phyloP scores from a whole-genome alignment of 1,140 invertebrate genomes.

The Semibalanus balanoides region DNA sequence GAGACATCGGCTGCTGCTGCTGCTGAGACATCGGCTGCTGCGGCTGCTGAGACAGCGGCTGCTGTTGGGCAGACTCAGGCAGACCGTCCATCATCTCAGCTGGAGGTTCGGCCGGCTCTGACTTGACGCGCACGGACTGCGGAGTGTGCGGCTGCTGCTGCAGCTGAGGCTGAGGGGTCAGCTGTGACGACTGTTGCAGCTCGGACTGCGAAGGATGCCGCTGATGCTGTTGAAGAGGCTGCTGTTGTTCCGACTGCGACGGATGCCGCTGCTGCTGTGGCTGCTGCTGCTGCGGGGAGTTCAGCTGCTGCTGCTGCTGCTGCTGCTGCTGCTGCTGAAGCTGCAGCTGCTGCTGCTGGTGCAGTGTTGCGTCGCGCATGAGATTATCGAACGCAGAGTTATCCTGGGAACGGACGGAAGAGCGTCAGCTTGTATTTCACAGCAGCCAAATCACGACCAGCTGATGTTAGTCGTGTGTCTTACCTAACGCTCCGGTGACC shows the following conservation, averaged over 20 bases:
- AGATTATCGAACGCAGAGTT: slow-evolving; percentile 4
- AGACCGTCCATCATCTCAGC: slow-evolving; percentile 6
- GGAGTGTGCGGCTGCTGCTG: background rate
- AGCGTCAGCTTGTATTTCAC: too few relatives aligned
- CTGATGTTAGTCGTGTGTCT: too few relatives aligned
- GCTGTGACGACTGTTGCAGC: background rate
- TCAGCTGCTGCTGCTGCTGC: background rate
- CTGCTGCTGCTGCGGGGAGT: slow-evolving; percentile 4
- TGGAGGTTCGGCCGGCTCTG: background rate
- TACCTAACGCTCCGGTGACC: too few relatives aligned
- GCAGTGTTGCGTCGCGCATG: background rate
- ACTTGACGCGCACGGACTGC: slow-evolving; percentile 13
- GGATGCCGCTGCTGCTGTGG: background rate
- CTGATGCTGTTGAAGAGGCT: background rate
- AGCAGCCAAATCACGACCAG: too few relatives aligned
- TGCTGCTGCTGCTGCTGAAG: background rate
- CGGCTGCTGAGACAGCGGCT: slow-evolving; percentile 15
- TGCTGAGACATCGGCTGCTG: too few relatives aligned
- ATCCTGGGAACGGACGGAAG: background rate
- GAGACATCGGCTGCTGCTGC: too few relatives aligned
- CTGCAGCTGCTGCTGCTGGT: slow-evolving; percentile 6
- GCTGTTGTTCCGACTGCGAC: slow-evolving; percentile 4
- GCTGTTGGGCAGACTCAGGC: slow-evolving; percentile 9
- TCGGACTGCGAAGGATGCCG: too few relatives aligned
- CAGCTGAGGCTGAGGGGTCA: background rate